A percentile compares a stretch with the other conserved stretches of the same genome.
phyloP scores from a whole-genome alignment of 2,113 vertebrate species.

The Phaethornis superciliosus region DNA sequence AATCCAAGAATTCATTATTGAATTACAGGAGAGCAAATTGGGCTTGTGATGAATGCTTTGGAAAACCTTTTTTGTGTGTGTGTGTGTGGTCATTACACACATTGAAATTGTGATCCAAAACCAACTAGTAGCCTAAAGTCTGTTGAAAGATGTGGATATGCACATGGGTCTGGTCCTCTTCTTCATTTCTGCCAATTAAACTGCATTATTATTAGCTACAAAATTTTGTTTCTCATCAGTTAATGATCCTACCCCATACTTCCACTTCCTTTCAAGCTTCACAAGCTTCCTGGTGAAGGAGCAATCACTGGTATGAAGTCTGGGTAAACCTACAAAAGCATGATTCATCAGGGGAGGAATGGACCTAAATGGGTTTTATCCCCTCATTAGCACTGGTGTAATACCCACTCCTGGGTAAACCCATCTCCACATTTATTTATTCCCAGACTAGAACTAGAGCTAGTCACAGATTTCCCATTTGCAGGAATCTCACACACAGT shows the following conservation, averaged over 20 bases:
- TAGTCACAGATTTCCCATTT: neutral
- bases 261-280: neutral
- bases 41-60: constrained; percentile 13
- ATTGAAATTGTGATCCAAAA: neutral
- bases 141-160: neutral
- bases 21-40: constrained; percentile 27
- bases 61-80: neutral
- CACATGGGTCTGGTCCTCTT: neutral
- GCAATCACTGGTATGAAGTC: neutral
- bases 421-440: neutral
- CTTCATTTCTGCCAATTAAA: neutral
- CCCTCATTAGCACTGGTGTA: neutral
- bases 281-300: neutral
- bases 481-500: neutral
- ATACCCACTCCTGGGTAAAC: neutral
- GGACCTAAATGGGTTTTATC: neutral
- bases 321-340: neutral
- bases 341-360: neutral
- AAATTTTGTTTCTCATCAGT: neutral
- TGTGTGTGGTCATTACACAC: neutral
- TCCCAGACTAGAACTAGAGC: neutral
- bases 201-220: neutral
- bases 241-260: neutral
- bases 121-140: neutral
- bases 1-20: constrained; percentile 46